Conservation (phyloP, 2,797 vertebrate genomes). For the Scleropages formosus region DNA sequence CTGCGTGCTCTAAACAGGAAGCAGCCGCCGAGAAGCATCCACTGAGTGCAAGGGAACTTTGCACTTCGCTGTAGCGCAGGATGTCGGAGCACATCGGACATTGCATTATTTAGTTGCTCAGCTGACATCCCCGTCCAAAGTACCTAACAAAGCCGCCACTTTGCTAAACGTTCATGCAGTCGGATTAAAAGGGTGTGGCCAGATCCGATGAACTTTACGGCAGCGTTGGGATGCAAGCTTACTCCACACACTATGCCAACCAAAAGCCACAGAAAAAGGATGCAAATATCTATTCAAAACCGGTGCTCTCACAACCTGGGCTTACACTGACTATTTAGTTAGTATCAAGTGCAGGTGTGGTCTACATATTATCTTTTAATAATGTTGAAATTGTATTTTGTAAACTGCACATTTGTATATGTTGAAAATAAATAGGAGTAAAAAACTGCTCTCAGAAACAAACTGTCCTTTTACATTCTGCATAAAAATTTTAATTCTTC, state of each 20-base stretch:
- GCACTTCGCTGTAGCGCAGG: not conserved
- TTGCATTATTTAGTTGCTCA: constrained; percentile 8
- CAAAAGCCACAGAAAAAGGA: constrained; percentile 14
- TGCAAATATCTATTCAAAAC: constrained; percentile 27
- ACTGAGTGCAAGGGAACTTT: not conserved
- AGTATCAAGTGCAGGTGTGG: constrained; percentile 8
- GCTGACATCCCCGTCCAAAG: not conserved
- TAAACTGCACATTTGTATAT: not conserved
- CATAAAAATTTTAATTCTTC: too few species aligned
- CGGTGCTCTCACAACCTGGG: not conserved
- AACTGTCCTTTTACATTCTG: not conserved
- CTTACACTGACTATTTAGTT: not conserved
- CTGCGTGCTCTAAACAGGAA: not conserved
- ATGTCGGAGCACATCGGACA: not conserved
- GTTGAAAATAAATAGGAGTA: not conserved
- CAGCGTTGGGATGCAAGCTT: constrained; percentile 2
- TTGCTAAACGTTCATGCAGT: not conserved
- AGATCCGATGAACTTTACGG: not conserved
- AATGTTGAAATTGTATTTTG: constrained; percentile 8
- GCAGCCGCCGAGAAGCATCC: not conserved
- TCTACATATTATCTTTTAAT: not conserved
- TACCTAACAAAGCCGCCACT: not conserved
- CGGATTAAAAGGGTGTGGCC: not conserved
- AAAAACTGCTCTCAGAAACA: not conserved
- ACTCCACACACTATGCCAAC: not conserved